Conservation (phyloP, 2,888 invertebrate species). For the Scelioninae gen. 2 region DNA sequence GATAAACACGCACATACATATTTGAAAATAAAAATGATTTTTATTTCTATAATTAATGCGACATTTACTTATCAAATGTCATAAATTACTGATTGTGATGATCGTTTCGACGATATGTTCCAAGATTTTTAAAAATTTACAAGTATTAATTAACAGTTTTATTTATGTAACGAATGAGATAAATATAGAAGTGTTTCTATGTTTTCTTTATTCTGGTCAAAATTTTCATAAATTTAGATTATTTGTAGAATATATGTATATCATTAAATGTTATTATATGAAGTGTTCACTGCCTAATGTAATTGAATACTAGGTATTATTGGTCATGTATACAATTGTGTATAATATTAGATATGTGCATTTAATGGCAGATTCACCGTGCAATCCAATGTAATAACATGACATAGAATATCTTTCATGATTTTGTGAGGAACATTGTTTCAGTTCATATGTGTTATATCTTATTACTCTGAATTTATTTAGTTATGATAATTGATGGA, state of each 20-base stretch:
- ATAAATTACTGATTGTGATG: conserved; percentile 23
- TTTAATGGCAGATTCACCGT: not conserved
- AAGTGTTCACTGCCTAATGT: conserved; percentile 29
- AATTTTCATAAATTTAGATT: not conserved
- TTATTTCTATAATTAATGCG: not conserved
- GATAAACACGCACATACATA: not conserved
- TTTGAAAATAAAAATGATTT: too few species aligned
- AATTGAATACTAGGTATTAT: conserved; percentile 12
- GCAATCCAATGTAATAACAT: not conserved
- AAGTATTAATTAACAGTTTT: conserved; percentile 11
- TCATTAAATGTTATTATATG: conserved; percentile 20
- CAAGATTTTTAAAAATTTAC: conserved; percentile 18
- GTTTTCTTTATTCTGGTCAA: not conserved
- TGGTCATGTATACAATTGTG: conserved; percentile 5
- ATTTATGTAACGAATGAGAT: too few species aligned
- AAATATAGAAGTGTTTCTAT: not conserved
- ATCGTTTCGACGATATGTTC: conserved; percentile 15
- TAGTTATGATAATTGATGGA: too few species aligned
- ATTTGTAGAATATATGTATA: conserved; percentile 14
- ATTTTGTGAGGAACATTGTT: too few species aligned
- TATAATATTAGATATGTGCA: conserved; percentile 4
- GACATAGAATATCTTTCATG: too few species aligned
- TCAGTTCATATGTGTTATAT: too few species aligned
- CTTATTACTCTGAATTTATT: too few species aligned
- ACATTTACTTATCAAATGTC: conserved; percentile 23